Evolutionary conservation across 2,888 invertebrate species (phyloP), one percentile per base, ranked within the genome.

Genomic region (Listrodromus nycthemerus): DNA sequence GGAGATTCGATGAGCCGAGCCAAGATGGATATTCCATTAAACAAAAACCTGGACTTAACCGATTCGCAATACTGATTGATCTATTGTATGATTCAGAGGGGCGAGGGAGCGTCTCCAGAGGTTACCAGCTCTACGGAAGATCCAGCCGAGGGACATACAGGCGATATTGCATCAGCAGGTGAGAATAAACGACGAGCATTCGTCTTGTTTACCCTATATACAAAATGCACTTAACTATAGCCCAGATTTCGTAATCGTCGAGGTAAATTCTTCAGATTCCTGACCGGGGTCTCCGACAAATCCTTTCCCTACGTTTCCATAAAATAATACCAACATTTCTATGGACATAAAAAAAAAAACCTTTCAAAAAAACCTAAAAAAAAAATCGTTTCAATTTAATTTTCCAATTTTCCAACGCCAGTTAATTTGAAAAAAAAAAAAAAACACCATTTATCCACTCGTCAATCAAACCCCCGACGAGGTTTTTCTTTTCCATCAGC

Each of bases 101-200:
- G 93, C 97, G 85, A 95, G 97, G 91, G 98, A 98, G 95, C 96
- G 98, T 92, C 95, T 99, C 93, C 98, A 98, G 95, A 96, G 97
- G 92, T 96, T 98, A 92, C 97, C 98, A 86, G 97, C 98, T 89
- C 96, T 98, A 95, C 97, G 98, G 94, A 96, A 97, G 91, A 97
- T 98, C 95, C 97, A 97, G 90, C 98, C 98, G 83, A 90, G 91
- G 80, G 93, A 93, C 86, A 93, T 93, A 85, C 90, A 93, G 87
- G 91, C 92, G 73, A 92, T 92, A 87, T 86, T 92, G 77, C 91
- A 92, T 87, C 91, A 92, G 87, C 91, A 92, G 92, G 93, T 92
- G 91, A 86, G 82, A 85, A 84, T 50, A 80, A 63, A 61, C 21
- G 7, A 37, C 45, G 13, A 4, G 45, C 19, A 61, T 19, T 24